Base-by-base conservation (phyloP, 2,888 invertebrate species). In the Agriopis leucophaearia region DNA sequence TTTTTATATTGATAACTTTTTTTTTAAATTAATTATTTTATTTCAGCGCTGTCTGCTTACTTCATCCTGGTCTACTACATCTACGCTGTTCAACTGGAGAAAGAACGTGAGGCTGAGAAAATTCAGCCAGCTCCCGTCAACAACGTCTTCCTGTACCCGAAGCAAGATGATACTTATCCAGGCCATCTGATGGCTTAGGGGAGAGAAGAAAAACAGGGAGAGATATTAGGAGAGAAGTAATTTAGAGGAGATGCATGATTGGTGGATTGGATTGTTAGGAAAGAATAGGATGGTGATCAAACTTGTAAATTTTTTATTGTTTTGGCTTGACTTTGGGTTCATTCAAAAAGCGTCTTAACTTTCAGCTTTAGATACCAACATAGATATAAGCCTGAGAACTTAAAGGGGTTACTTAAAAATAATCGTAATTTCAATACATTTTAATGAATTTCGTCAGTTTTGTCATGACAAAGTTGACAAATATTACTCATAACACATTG, bases 31-130 rank as follows among this genome's bases (percentile, higher is more conserved):
- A n/a, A 27, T 27, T 27, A 27, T 66, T 61, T 60, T 6, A 0
- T 79, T 81, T 6, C 82, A 86, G 86, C 76, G 71, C 64, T 84
- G 0, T 76, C 82, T 0, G 78, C 79, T 0, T 84, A 84, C 73
- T 87, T 84, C 77, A 78, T 84, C 64, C 52, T 84, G 56, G 81
- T 85, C 0, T 86, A 84, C 76, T 83, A 83, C 77, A 74, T 82
- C 47, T 84, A 86, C 57, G 81, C 84, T 0, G 61, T 69, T 4
- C 80, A 78, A 45, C 68, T 87, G 18, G 82, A 84, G 38, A 75
- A 76, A 0, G 81, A 81, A 12, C 57, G 68, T 2, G 58, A 60
- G 5, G 66, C 47, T 8, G 55, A 64, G 18, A 15, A 9, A 0
- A 27, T 59, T 13, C 42, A 64, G n/a, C 38, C 64, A 27, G 42